Base-by-base conservation (phyloP, 37 sponge, comb jelly and placozoan genomes). In the Hexactinellida sp. region DNA sequence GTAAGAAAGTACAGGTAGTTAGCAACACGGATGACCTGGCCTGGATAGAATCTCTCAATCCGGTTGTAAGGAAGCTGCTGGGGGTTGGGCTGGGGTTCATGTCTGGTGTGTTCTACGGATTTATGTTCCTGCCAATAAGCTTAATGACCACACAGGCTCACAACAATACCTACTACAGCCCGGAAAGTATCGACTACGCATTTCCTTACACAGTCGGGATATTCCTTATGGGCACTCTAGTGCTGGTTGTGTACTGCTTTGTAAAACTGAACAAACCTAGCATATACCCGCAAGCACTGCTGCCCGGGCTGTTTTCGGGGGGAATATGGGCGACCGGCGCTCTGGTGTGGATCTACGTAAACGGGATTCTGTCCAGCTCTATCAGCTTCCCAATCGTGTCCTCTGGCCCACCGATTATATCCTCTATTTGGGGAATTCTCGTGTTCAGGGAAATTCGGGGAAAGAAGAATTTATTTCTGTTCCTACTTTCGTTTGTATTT, bases 241-340 rank as follows among this genome's bases (percentile, higher is more conserved):
- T 85, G 35, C 88, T 94, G 39, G 37, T 89, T 0, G 37, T 89
- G 30, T 94, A 94, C 86, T 76, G 85, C 39, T 37, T 82, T 3
- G 34, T 86, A 36, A 89, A 38, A 54, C 0, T 36, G 82, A 94
- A 92, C 91, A 90, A 85, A 38, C 95, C 95, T 21, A 55, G 34
- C 39, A 87, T 94, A 39, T 89, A 91, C 88, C 90, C 92, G 5
- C 85, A 88, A 37, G 85, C 85, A 36, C 88, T 92, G 35, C 83
- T 94, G 1, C 95, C 95, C 39, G 95, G 90, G 28, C 85, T 94
- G 10, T 37, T 92, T 32, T 90, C 91, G 3, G 95, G 95, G 0
- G 90, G 92, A 84, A 89, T 94, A 85, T 94, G 95, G 95, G 95
- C 95, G 23, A 90, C 89, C 82, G 30, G 93, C 91, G 0, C 86